Base-by-base conservation (phyloP, 1,140 invertebrate genomes). In the Saccostrea echinata region DNA sequence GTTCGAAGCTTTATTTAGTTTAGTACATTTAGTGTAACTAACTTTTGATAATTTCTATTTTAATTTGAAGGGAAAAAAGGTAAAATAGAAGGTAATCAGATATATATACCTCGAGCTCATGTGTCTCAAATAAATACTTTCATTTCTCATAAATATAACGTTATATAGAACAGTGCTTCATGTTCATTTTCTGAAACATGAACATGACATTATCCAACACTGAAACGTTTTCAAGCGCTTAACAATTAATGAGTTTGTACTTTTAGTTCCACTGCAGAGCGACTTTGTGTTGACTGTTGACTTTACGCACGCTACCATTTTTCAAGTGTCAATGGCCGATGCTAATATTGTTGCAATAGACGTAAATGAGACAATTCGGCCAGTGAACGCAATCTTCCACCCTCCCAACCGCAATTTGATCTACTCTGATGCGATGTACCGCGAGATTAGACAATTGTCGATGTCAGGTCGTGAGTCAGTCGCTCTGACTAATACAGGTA, bases 221-320 rank as follows among this genome's bases (percentile, higher is more conserved):
- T n/a, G n/a, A 43, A 43, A 43, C 43, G 0, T 43, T 43, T 43
- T 43, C 43, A 43, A 43, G 43, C 9, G 43, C 43, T 8, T 1
- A 43, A 9, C n/a, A 61, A 61, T 76, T 76, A 11, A 76, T 16
- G 4, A 16, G 68, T 76, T 76, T 76, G 68, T 30, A 76, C 68
- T 30, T 76, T 64, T 76, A 76, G 68, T 33, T 83, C 35, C 81
- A 53, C n/a, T 83, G 24, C 21, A 83, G 30, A 24, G 30, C 18
- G 13, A 52, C 18, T 83, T 83, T 83, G 81, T 53, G 3, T 53
- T 83, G 81, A 53, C 51, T 51, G 35, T 53, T 53, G 81, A 83
- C 21, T 83, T 83, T n/a, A 83, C 81, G 12, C 81, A 83, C 51
- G 81, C 35, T 18, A 52, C 51, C 81, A 83, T 83, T 52, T 83